These are phyloP conservation scores for Danaus plexippus DNA, from an alignment of 1,140 invertebrate species.

Conservation along the genomic window DNA sequence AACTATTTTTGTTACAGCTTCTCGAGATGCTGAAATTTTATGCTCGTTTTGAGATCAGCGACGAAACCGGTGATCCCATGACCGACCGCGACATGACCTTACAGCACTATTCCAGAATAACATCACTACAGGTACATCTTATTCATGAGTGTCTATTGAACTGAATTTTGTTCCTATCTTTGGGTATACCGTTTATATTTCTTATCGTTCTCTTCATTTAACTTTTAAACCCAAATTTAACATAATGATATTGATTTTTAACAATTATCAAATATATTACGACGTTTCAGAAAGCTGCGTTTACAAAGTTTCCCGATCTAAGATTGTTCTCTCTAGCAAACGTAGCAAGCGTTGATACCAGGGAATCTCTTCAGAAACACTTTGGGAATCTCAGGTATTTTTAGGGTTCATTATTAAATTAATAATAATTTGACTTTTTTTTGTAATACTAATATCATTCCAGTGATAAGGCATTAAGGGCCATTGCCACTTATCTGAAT, in stretches of 20 bases:
- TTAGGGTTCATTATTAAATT: background rate
- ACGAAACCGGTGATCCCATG: constrained; percentile 94
- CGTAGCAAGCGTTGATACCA: constrained; percentile 94
- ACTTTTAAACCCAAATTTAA: no score
- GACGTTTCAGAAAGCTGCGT: constrained; percentile 85
- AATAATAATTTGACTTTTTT: background rate
- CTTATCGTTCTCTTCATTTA: no score
- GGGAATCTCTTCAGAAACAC: constrained; percentile 88
- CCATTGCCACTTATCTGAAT: constrained; percentile 89
- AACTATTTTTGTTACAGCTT: constrained; percentile 77
- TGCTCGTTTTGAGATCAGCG: constrained; percentile 97
- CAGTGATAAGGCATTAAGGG: constrained; percentile 85
- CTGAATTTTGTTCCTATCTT: no score
- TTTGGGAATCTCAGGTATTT: constrained; percentile 83
- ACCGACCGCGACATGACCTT: constrained; percentile 95
- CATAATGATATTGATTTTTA: no score
- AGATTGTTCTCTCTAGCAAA: constrained; percentile 92
- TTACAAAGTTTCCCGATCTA: constrained; percentile 91
- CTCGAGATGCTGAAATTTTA: constrained; percentile 98
- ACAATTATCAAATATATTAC: no score
- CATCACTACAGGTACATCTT: constrained; percentile 83
- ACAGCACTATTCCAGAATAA: constrained; percentile 93
- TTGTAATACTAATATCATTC: background rate
- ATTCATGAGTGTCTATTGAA: no score
- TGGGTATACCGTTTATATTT: no score